A percentile compares a stretch with the other conserved stretches of the same genome.
Conservation (phyloP, 2,113 vertebrate species). For the Melanerpes formicivorus region DNA sequence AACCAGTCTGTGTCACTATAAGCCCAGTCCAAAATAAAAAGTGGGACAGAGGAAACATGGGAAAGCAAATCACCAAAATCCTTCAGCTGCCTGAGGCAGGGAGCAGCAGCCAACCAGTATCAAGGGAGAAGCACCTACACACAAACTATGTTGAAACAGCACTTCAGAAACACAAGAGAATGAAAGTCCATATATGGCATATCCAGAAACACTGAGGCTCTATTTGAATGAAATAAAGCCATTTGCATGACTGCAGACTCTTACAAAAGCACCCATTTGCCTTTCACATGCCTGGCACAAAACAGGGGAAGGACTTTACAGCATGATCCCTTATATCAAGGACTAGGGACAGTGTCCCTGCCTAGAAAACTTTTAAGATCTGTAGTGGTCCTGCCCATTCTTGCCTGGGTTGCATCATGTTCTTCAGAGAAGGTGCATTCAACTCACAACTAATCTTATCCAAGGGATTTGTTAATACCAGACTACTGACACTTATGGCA, state of each 20-base stretch:
- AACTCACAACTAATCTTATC: neutral
- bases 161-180: neutral
- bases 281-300: neutral
- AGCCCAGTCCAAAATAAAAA: neutral
- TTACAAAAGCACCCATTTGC: neutral
- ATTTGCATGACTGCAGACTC: neutral
- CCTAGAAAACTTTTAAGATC: neutral
- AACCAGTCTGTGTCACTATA: neutral
- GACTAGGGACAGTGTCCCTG: neutral
- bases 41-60: neutral
- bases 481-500: neutral
- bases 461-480: neutral
- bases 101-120: neutral
- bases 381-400: neutral
- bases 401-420: neutral
- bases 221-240: neutral
- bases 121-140: neutral
- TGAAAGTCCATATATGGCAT: neutral
- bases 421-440: neutral
- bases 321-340: neutral
- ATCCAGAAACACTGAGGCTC: neutral
- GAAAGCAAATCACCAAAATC: neutral
- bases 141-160: neutral
- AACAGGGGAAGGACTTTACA: neutral
- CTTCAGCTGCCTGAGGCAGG: neutral